Percentiles rank a stretch among this genome's conserved stretches.
Conservation (phyloP, 2,113 vertebrate species). For the Promerops cafer region DNA sequence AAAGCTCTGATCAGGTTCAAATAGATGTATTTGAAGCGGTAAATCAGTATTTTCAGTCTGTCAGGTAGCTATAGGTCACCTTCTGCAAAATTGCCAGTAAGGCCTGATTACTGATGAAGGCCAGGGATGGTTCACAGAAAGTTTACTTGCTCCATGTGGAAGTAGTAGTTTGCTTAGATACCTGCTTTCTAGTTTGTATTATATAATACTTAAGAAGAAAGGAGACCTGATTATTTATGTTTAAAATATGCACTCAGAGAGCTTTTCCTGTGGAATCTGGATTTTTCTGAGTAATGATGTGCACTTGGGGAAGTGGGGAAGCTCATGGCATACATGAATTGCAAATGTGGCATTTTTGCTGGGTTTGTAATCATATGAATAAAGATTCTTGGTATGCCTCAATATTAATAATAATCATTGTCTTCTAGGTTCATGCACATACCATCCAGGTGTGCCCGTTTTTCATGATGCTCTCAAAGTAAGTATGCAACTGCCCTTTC, state of each 20-base stretch:
- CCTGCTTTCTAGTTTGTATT: neutral
- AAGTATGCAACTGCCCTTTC: neutral
- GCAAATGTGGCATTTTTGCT: neutral
- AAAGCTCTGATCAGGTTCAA: neutral
- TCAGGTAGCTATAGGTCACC: accelerated
- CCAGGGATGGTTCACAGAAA: neutral
- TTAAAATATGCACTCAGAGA: neutral
- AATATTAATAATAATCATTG: neutral
- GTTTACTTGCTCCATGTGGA: neutral
- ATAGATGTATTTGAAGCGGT: neutral
- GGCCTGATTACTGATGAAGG: neutral
- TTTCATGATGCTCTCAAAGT: constrained; percentile 98
- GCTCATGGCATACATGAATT: neutral
- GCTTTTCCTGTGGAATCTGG: neutral
- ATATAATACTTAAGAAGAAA: neutral
- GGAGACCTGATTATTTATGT: neutral
- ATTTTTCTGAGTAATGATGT: neutral
- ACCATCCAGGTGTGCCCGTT: constrained; percentile 94
- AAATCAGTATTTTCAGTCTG: neutral
- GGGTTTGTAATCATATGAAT: neutral
- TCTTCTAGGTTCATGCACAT: constrained; percentile 83
- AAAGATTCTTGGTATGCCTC: neutral
- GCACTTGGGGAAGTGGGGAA: neutral
- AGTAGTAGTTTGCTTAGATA: neutral
- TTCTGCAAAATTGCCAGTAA: neutral